Evolutionary conservation across 1,140 invertebrate species (phyloP).

Genomic region (Apis mellifera): Amel_HAv3.1 CM009946.2:6876501-6877000

Average conservation of each 20-base stretch:
- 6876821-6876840: no score
- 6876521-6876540: constrained; percentile 23
- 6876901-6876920: background rate
- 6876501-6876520: background rate
- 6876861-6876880: background rate
- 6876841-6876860: no score
- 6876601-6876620: background rate
- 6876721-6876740: no score
- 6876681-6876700: background rate
- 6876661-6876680: background rate
- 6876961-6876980: constrained; percentile 35
- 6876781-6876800: constrained; percentile 17
- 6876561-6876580: background rate
- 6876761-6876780: background rate
- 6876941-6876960: constrained; percentile 12
- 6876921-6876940: background rate
- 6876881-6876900: background rate
- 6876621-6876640: constrained; percentile 28
- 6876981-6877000: constrained; percentile 46
- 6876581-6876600: constrained; percentile 3
- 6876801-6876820: no score
- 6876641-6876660: constrained; percentile 23
- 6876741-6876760: no score
- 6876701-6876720: no score
- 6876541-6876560: constrained; percentile 10